phyloP scores from a whole-genome alignment of 1,140 invertebrate species.

The Neodiprion lecontei region DNA sequence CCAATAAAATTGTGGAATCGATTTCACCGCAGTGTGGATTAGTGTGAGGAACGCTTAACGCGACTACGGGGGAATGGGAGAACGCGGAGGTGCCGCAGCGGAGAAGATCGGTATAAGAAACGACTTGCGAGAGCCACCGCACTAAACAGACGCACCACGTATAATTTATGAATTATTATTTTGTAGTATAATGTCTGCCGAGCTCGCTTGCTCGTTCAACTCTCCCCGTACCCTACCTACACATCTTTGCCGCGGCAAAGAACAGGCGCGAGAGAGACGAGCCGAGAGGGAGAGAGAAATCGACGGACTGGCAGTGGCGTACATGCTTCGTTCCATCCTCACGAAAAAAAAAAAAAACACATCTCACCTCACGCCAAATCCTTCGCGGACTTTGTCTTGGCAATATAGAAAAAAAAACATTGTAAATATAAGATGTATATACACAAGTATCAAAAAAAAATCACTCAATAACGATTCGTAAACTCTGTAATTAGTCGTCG shows the following conservation, averaged over 20 bases:
- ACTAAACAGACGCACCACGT: slow-evolving; percentile 47
- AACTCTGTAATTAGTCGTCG: too few relatives aligned
- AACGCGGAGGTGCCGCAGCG: too few relatives aligned
- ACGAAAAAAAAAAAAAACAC: too few relatives aligned
- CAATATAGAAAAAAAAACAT: too few relatives aligned
- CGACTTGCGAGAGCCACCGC: slow-evolving; percentile 25
- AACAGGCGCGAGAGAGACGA: neutral
- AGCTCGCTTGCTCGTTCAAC: slow-evolving; percentile 7
- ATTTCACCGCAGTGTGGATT: neutral
- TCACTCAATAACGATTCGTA: too few relatives aligned
- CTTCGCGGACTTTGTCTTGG: too few relatives aligned
- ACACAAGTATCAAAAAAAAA: too few relatives aligned
- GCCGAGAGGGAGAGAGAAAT: neutral
- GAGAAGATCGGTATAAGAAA: slow-evolving; percentile 5
- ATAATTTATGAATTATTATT: slow-evolving; percentile 60
- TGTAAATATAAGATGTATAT: too few relatives aligned
- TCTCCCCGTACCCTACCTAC: neutral
- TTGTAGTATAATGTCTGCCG: slow-evolving; percentile 49
- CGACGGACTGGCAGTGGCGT: neutral
- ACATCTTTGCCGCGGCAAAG: slow-evolving; percentile 6
- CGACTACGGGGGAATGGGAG: neutral
- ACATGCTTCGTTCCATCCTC: neutral
- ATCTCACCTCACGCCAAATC: too few relatives aligned
- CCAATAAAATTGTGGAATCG: neutral
- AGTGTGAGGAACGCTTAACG: neutral